These are phyloP conservation scores for Eciton burchellii DNA, from an alignment of 1,140 invertebrate species.

Conservation along the genomic window DNA sequence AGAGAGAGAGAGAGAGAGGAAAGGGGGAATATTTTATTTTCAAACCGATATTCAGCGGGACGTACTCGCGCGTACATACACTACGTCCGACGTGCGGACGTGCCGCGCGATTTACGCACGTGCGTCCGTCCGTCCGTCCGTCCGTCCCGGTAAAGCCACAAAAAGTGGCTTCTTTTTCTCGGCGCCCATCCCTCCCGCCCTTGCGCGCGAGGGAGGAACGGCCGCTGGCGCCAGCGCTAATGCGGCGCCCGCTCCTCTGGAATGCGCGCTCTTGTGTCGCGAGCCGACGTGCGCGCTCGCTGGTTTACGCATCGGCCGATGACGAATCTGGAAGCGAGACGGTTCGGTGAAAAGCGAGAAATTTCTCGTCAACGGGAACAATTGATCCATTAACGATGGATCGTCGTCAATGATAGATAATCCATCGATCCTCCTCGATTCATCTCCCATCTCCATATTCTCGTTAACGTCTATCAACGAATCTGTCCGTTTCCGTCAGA, in stretches of 20 bases:
- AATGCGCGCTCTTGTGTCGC: slow-evolving; percentile 66
- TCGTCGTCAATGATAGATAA: background rate
- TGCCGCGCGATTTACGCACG: slow-evolving; percentile 44
- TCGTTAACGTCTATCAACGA: background rate
- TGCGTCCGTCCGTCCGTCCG: too few relatives aligned
- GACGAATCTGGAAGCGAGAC: slow-evolving; percentile 71
- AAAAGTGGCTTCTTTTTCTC: slow-evolving; percentile 68
- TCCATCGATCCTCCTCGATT: background rate
- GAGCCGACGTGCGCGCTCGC: slow-evolving; percentile 44
- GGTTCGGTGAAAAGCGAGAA: background rate
- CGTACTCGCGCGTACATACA: background rate
- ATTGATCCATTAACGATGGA: background rate
- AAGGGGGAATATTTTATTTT: slow-evolving; percentile 15
- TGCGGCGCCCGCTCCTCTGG: slow-evolving; percentile 64
- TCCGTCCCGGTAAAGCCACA: slow-evolving; percentile 66
- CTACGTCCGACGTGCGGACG: background rate
- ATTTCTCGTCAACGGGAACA: background rate
- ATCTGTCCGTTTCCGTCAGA: background rate
- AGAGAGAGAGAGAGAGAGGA: slow-evolving; percentile 12
- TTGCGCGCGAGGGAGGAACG: slow-evolving; percentile 34
- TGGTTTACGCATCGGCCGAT: slow-evolving; percentile 39
- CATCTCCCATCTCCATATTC: background rate
- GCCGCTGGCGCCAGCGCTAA: slow-evolving; percentile 70
- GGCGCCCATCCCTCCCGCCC: background rate
- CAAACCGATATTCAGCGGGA: background rate